Evolutionary conservation across 2,888 invertebrate species (phyloP).

Genomic region (Chrysotoxum bicinctum): DNA sequence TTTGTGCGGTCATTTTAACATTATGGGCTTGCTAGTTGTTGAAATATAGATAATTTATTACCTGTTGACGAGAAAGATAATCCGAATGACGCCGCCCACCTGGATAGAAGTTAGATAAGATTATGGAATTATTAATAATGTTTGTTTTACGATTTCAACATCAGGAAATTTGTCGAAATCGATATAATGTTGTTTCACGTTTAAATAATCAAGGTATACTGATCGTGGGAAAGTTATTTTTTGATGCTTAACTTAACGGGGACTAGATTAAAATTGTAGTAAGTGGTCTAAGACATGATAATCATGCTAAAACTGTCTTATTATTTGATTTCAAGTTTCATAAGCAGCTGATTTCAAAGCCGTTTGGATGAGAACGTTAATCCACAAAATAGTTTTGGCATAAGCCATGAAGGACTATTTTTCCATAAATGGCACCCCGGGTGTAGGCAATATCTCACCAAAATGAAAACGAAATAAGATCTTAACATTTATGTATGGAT

Average conservation of each 20-base stretch:
- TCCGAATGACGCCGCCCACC: constrained; percentile 43
- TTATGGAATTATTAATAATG: not conserved
- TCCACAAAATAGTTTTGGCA: too few species aligned
- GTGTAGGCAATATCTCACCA: too few species aligned
- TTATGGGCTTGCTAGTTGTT: constrained; percentile 19
- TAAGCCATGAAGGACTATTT: too few species aligned
- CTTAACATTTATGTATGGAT: too few species aligned
- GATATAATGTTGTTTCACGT: not conserved
- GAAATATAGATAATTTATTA: constrained; percentile 35
- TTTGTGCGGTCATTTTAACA: constrained; percentile 34
- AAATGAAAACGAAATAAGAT: too few species aligned
- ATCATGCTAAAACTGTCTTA: too few species aligned
- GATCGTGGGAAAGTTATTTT: not conserved
- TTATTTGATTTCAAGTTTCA: too few species aligned
- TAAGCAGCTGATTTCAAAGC: too few species aligned
- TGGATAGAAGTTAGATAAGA: constrained; percentile 1
- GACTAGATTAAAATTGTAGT: too few species aligned
- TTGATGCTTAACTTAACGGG: not conserved
- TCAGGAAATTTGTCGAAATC: not conserved
- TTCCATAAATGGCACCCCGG: too few species aligned
- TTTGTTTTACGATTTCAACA: not conserved
- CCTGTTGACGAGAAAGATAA: constrained; percentile 31
- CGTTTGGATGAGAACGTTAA: too few species aligned
- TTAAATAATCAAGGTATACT: not conserved
- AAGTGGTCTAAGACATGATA: too few species aligned